Percentiles rank a stretch among this genome's conserved stretches.
These are phyloP conservation scores for Cataglyphis livida DNA, from an alignment of 2,888 invertebrate species.

Conservation along the genomic window DNA sequence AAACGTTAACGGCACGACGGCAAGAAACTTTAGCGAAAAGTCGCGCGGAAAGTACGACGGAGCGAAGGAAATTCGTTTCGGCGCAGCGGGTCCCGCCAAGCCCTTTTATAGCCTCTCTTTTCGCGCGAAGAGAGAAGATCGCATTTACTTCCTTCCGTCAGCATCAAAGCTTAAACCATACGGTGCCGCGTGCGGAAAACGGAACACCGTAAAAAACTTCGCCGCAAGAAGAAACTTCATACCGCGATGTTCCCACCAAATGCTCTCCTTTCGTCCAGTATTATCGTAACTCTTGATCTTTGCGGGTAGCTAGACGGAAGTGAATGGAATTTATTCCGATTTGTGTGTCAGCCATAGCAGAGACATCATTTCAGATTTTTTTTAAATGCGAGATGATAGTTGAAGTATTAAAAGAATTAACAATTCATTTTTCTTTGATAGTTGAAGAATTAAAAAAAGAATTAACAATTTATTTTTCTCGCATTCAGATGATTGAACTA, in stretches of 20 bases:
- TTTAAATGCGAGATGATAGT: not conserved
- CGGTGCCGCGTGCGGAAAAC: conserved; percentile 21
- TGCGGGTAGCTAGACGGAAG: conserved; percentile 25
- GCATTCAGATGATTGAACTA: not conserved
- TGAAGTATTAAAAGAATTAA: not conserved
- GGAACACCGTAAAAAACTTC: conserved; percentile 30
- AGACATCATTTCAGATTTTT: conserved; percentile 1
- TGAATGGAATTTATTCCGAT: conserved; percentile 4
- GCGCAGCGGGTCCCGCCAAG: conserved; percentile 21
- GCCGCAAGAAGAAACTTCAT: conserved; percentile 46
- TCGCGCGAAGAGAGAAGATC: conserved; percentile 19
- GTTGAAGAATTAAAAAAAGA: not conserved
- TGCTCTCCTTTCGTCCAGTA: conserved; percentile 17
- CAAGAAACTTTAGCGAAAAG: conserved; percentile 47
- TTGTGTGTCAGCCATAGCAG: not conserved
- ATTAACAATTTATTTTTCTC: not conserved
- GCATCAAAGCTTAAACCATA: conserved; percentile 39
- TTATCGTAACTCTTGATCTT: conserved; percentile 26
- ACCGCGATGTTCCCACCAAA: conserved; percentile 31
- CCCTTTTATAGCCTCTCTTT: conserved; percentile 24
- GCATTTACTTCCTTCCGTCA: conserved; percentile 23
- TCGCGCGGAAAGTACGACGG: conserved; percentile 11
- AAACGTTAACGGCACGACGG: conserved; percentile 24
- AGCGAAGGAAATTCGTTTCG: conserved; percentile 25
- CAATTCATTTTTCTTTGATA: too few relatives aligned